Conservation (phyloP, 1,140 invertebrate species). For the Probaryconus sp. region DNA sequence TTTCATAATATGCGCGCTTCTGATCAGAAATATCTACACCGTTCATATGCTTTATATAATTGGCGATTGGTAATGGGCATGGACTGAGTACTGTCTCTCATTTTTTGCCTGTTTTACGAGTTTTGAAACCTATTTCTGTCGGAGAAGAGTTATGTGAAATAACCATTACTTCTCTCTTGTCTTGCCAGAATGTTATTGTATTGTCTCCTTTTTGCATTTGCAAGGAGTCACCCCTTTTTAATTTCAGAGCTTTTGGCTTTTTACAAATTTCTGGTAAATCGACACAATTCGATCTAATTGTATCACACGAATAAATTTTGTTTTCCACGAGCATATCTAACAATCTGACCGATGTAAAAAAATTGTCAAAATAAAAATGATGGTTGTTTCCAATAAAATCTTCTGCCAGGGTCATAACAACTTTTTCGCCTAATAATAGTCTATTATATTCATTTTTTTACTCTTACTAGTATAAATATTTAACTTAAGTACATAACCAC, state of each 20-base stretch:
- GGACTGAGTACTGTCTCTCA: not conserved
- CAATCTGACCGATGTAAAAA: constrained; percentile 31
- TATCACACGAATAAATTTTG: constrained; percentile 26
- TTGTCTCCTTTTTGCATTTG: constrained; percentile 6
- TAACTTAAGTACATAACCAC: constrained; percentile 9
- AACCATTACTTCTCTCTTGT: constrained; percentile 15
- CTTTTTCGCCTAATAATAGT: constrained; percentile 29
- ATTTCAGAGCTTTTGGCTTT: constrained; percentile 10
- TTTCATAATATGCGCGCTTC: constrained; percentile 23
- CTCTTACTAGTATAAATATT: constrained; percentile 22
- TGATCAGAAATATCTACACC: constrained; percentile 29
- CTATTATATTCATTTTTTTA: constrained; percentile 8
- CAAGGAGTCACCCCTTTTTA: constrained; percentile 13
- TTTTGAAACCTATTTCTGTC: not conserved
- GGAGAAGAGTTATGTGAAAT: constrained; percentile 30
- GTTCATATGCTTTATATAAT: constrained; percentile 30
- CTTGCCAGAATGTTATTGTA: constrained; percentile 28
- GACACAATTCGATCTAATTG: constrained; percentile 12
- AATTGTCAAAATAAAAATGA: no score
- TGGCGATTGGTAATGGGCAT: constrained; percentile 1
- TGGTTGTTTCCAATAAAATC: constrained; percentile 5
- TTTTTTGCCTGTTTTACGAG: not conserved
- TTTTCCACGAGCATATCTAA: constrained; percentile 14
- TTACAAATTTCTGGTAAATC: constrained; percentile 14
- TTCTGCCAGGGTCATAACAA: constrained; percentile 25